phyloP scores from a whole-genome alignment of 2,113 vertebrate genomes.

The Zosterops lateralis region DNA sequence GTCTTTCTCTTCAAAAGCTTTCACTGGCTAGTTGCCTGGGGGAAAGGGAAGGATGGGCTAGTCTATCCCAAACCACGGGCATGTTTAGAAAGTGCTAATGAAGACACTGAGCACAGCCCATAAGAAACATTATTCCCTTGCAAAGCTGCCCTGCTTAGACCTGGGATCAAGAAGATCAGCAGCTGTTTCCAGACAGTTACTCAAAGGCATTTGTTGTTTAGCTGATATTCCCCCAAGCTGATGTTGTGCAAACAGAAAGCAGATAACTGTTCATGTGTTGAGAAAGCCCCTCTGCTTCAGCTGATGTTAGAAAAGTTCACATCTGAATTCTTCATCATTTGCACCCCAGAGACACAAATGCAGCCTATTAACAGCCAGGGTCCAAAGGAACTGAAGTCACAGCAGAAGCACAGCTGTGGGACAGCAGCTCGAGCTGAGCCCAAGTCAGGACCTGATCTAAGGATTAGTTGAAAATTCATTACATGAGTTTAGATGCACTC shows the following conservation, averaged over 20 bases:
- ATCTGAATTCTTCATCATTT: not conserved
- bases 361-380: not conserved
- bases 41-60: conserved; percentile 5
- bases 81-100: not conserved
- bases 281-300: not conserved
- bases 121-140: not conserved
- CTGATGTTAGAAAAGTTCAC: not conserved
- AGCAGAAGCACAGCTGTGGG: not conserved
- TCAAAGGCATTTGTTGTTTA: not conserved
- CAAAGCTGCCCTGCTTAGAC: not conserved
- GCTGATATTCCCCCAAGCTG: not conserved
- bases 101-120: not conserved
- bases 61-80: not conserved
- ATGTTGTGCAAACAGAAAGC: not conserved
- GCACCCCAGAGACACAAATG: not conserved
- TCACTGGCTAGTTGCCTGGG: conserved; percentile 55
- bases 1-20: conserved; percentile 51
- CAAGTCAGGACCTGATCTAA: not conserved
- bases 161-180: not conserved
- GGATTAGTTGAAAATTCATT: not conserved
- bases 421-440: not conserved
- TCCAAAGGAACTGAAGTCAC: not conserved
- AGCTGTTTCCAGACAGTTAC: not conserved
- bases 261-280: not conserved
- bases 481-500: not conserved